Evolutionary conservation across 2,888 invertebrate species (phyloP).

Genomic region (Leucophora obtusa): DNA sequence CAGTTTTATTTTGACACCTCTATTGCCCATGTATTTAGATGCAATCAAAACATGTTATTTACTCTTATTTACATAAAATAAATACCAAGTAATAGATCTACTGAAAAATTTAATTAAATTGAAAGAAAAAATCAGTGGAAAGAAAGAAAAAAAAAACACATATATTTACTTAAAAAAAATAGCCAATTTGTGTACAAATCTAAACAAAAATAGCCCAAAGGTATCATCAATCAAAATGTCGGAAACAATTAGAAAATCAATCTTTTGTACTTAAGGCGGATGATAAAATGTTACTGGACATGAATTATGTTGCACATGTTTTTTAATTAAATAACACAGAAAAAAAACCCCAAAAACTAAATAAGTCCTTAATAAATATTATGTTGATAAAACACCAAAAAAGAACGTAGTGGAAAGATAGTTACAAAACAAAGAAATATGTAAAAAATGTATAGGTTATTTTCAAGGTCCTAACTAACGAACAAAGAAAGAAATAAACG

Average conservation of each 20-base stretch:
- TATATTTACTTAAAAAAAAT: background rate
- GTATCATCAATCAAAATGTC: conserved; percentile 55
- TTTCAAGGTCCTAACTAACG: conserved; percentile 27
- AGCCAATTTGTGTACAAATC: conserved; percentile 18
- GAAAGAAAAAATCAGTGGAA: conserved; percentile 1
- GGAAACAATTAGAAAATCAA: conserved; percentile 50
- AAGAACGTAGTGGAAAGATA: background rate
- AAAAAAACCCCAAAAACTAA: background rate
- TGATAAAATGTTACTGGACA: conserved; percentile 26
- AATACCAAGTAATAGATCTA: background rate
- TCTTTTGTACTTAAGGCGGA: conserved; percentile 24
- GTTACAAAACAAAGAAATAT: background rate
- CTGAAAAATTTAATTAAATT: conserved; percentile 22
- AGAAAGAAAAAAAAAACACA: background rate
- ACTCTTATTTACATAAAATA: conserved; percentile 20
- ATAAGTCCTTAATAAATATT: conserved; percentile 26
- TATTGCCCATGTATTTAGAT: too few relatives aligned
- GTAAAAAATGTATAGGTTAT: conserved; percentile 7
- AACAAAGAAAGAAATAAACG: conserved; percentile 12
- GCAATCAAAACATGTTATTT: too few relatives aligned
- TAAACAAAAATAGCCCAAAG: conserved; percentile 3
- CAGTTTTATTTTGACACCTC: too few relatives aligned
- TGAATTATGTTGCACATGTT: conserved; percentile 45
- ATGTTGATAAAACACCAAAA: background rate
- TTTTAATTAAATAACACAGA: conserved; percentile 42